Evolutionary conservation across 2,113 vertebrate species (phyloP).

Genomic region (Rhodinocichla rosea): DNA sequence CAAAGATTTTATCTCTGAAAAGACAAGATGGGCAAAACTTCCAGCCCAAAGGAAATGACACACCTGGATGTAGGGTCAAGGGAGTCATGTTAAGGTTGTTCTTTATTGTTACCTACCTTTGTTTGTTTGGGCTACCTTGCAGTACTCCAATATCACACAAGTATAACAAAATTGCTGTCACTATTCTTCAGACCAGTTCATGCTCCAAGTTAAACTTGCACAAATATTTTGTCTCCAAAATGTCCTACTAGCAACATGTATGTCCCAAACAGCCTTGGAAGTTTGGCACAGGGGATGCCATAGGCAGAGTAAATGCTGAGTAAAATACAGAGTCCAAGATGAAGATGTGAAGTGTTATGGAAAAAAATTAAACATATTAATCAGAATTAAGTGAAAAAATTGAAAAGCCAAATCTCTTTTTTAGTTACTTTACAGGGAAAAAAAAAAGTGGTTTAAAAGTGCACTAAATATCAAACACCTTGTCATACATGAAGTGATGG

Average conservation of each 20-base stretch:
- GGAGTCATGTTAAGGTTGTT: background rate
- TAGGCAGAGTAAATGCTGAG: background rate
- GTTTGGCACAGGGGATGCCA: background rate
- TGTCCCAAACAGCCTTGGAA: background rate
- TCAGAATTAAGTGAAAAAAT: background rate
- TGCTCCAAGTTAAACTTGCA: background rate
- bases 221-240: background rate
- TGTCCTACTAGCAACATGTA: background rate
- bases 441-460: background rate
- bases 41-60: constrained; percentile 9
- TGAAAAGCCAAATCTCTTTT: background rate
- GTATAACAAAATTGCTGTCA: background rate
- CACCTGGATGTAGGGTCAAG: background rate
- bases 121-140: background rate
- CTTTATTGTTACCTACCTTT: background rate
- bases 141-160: background rate
- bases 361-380: background rate
- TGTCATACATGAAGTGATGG: background rate
- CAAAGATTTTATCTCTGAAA: constrained; percentile 20
- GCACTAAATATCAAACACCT: background rate
- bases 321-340: background rate
- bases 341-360: background rate
- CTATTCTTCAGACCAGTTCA: background rate
- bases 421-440: background rate
- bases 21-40: background rate